Evolutionary conservation across 2,888 invertebrate species (phyloP), one percentile per base, ranked within the genome.

Genomic region (Limnephilus marmoratus): DNA sequence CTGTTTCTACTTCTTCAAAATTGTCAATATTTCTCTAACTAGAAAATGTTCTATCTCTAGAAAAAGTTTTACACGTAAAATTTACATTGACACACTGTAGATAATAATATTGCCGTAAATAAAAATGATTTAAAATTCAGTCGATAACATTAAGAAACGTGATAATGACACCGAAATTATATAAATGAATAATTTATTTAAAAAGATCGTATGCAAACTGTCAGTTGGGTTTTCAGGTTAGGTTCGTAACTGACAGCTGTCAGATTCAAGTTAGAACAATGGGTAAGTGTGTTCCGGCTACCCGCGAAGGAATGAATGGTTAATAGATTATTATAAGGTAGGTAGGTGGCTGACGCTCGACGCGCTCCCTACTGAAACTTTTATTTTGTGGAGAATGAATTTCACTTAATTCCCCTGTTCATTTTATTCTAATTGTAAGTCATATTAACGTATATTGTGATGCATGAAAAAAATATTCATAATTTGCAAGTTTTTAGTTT

Each of bases 221-320:
- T 18, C 45, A 41, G 45, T 45, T 24, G 68, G 68, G 3, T 41
- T 88, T 88, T 68, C 31, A 88, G 88, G 88, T 88, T 88, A 88
- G 37, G 34, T 68, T 31, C 68, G 68, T 68, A 68, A 88, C 68
- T 88, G 88, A 88, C 88, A 88, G 88, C 88, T 88, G 88, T 88
- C 88, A 88, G 34, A 88, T 34, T 88, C n/a, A 3, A 18, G 37
- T 88, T 88, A 88, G 34, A 86, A 86, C 86, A 86, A 86, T 86
- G 86, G 37, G 86, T 86, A 31, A 34, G 68, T 68, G 24, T n/a
- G 9, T 9, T 83, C 37, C 34, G 37, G 37, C 83, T 24, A 83
- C 37, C 83, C 37, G 83, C 41, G 24, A 34, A 83, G 83, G 83
- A 83, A 83, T 83, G 34, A 83, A 83, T 83, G 68, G 68, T 68